phyloP scores from a whole-genome alignment of 2,113 vertebrate genomes.

The Bos indicus region DNA sequence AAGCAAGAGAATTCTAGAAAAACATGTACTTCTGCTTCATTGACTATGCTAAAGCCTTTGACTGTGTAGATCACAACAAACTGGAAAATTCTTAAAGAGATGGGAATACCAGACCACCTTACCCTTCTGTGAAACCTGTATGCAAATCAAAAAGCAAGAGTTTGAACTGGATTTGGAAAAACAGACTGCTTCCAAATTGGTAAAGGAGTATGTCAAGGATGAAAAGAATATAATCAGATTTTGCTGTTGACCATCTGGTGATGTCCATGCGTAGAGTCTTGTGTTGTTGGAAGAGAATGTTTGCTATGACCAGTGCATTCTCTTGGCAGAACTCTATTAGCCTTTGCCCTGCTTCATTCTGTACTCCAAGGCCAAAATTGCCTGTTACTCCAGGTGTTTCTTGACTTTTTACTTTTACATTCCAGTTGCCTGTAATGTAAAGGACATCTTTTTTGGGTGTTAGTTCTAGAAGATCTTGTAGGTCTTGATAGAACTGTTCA shows the following conservation, averaged over 20 bases:
- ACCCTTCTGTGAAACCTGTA: not conserved
- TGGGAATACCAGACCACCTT: not conserved
- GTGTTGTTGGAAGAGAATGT: too few species aligned
- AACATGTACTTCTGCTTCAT: not conserved
- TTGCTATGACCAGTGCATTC: not conserved
- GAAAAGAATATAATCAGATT: not conserved
- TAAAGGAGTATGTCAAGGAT: not conserved
- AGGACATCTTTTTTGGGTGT: not conserved
- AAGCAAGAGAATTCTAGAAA: not conserved
- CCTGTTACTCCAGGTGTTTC: not conserved
- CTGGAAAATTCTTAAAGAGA: not conserved
- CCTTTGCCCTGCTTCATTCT: not conserved
- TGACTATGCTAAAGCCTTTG: not conserved
- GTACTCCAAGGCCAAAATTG: not conserved
- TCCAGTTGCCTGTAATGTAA: not conserved
- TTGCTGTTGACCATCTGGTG: not conserved
- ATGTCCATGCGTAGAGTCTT: not conserved
- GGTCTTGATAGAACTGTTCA: not conserved
- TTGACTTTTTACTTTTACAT: not conserved
- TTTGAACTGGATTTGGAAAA: not conserved
- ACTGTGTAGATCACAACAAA: not conserved
- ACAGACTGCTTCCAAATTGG: not conserved
- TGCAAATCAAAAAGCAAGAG: not conserved
- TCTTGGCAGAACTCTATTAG: not conserved
- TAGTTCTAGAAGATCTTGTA: not conserved